These are phyloP conservation scores for Amaurobius ferox DNA, from an alignment of 2,888 invertebrate species.

Conservation along the genomic window DNA sequence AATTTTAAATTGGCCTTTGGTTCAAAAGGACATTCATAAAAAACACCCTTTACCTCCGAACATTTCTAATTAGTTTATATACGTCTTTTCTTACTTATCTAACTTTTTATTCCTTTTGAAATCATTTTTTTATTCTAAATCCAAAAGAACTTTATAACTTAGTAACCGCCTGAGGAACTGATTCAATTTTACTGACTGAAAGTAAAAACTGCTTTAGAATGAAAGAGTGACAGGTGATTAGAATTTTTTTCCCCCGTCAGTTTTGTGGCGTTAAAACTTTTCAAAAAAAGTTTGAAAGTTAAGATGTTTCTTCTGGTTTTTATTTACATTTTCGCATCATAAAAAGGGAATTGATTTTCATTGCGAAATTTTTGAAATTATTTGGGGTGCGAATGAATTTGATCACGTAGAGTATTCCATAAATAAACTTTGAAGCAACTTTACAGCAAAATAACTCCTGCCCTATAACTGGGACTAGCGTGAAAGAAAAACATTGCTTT, in stretches of 20 bases:
- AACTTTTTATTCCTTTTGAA: too few species aligned
- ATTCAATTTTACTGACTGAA: background rate
- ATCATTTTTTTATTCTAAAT: background rate
- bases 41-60: too few species aligned
- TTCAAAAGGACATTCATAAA: too few species aligned
- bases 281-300: background rate
- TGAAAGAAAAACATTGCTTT: too few species aligned
- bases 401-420: background rate
- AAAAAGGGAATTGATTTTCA: background rate
- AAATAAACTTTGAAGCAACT: background rate
- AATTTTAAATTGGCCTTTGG: too few species aligned
- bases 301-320: background rate
- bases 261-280: background rate
- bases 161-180: background rate
- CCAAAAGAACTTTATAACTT: background rate
- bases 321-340: background rate
- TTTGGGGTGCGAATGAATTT: background rate
- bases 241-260: background rate
- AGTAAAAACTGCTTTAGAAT: background rate
- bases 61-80: too few species aligned
- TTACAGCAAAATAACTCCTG: too few species aligned
- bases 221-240: constrained; percentile 2
- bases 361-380: background rate
- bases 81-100: too few species aligned
- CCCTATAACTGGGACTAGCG: too few species aligned